Base-by-base conservation (phyloP, 2,113 vertebrate species). In the Raja brachyura region DNA sequence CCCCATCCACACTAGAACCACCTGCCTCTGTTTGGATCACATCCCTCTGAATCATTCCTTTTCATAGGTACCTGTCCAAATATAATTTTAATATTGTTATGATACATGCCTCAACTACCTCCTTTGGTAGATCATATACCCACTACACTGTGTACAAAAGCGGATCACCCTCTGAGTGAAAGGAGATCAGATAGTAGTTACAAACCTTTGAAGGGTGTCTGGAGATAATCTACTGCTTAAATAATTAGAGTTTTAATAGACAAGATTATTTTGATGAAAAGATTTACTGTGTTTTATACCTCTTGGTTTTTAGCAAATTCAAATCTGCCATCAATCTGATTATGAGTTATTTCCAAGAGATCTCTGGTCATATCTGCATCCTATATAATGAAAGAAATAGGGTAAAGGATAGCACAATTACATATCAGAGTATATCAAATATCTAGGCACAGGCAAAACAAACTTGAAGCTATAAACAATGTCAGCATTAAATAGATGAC, bases 271-370 rank as follows among this genome's bases (percentile, higher is more conserved):
- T 92, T 73, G 56, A 31, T 54, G 39, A 68, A 31, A 92, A 18
- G 3, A 48, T 48, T 73, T 90, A 66, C 33, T 22, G 0, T 25
- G 6, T 39, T 70, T 39, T 70, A 70, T 90, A 90, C 63, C 88
- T 70, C 88, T 25, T 48, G 90, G 4, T 73, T 92, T 25, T 74
- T 73, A 39, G 73, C 25, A 68, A 92, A 73, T 54, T 68, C 90
- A 92, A 92, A 73, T 74, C 90, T 92, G 68, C 31, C 22, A 73
- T 92, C 90, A 73, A 92, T 92, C 22, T 70, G 90, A 39, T 31
- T 73, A 73, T 73, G 13, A 25, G 66, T 92, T 92, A 66, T 92
- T 92, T 92, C 90, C 68, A 92, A 39, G 7, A 54, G 63, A 39
- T 68, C 86, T 90, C 63, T 33, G 22, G 16, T 39, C 28, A 92